Evolutionary conservation across 2,113 vertebrate species (phyloP), one percentile per base, ranked within the genome.

Genomic region (Poecile atricapillus): DNA sequence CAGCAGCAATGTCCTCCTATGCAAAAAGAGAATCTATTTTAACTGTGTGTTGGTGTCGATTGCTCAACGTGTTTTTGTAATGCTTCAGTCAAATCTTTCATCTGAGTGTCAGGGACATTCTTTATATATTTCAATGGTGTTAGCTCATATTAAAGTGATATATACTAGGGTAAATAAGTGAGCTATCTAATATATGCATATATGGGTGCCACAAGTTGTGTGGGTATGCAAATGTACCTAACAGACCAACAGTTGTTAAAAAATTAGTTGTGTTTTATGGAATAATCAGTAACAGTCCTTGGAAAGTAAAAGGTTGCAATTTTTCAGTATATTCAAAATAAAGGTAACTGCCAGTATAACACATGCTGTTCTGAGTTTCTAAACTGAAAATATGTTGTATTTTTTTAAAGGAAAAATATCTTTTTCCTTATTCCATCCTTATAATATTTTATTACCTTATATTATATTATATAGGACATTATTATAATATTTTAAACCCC

Each of bases 31-130:
- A 75, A n/a, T 71, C 82, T 92, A 67, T 94, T 96, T 94, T 95
- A 94, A 49, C 87, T 62, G 10, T 59, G 90, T 95, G 76, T 92
- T 77, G 94, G 88, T 93, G 94, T 94, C 92, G 93, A 93, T 95
- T 68, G 44, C 92, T 90, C 41, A 94, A 22, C 0, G 0, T 83
- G 63, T 39, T 92, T 93, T 83, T 94, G 47, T 63, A 68, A 78
- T 88, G 69, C 39, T 95, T 95, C 82, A 93, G 82, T 96, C 68
- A 96, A 71, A 85, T 88, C 68, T 95, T 93, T 88, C 75, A 90
- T 90, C 35, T 10, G 11, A 78, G 14, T 78, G 79, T 88, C 77
- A 93, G 60, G 56, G 47, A 83, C 44, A 68, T 95, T 74, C 81
- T 85, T 87, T 77, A 91, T 82, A 62, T 88, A 76, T 86, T 93